These are phyloP conservation scores for Taphrorychus bicolor DNA, from an alignment of 2,888 invertebrate species.

Conservation along the genomic window DNA sequence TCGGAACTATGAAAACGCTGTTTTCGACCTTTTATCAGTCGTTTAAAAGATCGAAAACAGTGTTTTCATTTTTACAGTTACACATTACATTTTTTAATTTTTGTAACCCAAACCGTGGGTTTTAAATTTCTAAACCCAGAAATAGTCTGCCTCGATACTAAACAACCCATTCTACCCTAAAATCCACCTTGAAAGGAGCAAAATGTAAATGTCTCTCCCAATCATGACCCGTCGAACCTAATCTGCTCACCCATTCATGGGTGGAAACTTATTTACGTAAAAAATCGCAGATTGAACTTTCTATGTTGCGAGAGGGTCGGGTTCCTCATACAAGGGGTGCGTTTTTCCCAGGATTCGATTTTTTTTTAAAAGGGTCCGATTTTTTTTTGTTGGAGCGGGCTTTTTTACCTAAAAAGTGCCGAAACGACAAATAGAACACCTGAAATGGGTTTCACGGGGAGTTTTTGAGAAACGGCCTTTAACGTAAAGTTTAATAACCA, in stretches of 20 bases:
- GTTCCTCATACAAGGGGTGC: conserved; percentile 27
- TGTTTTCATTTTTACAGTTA: too few relatives aligned
- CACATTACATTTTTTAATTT: too few relatives aligned
- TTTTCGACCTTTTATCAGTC: too few relatives aligned
- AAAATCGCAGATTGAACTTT: conserved; percentile 37
- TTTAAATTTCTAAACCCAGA: too few relatives aligned
- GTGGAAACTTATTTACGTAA: conserved; percentile 31
- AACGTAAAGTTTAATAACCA: too few relatives aligned
- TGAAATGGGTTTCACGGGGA: conserved; percentile 20
- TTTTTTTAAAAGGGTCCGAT: conserved; percentile 29
- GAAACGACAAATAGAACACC: conserved; percentile 32
- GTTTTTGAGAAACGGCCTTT: not conserved
- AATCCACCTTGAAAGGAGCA: conserved; percentile 15
- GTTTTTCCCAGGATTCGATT: conserved; percentile 38
- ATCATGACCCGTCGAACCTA: conserved; percentile 33
- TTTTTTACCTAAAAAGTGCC: conserved; percentile 33
- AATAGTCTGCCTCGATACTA: conserved; percentile 7
- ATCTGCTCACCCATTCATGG: conserved; percentile 31
- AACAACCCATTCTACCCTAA: conserved; percentile 29
- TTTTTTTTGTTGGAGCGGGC: conserved; percentile 20
- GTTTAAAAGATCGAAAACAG: too few relatives aligned
- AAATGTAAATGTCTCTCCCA: conserved; percentile 36
- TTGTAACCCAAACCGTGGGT: too few relatives aligned
- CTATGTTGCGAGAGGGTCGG: conserved; percentile 19
- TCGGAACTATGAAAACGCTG: too few relatives aligned